Conservation (phyloP, 2,113 vertebrate genomes). For the Panthera uncia region DNA sequence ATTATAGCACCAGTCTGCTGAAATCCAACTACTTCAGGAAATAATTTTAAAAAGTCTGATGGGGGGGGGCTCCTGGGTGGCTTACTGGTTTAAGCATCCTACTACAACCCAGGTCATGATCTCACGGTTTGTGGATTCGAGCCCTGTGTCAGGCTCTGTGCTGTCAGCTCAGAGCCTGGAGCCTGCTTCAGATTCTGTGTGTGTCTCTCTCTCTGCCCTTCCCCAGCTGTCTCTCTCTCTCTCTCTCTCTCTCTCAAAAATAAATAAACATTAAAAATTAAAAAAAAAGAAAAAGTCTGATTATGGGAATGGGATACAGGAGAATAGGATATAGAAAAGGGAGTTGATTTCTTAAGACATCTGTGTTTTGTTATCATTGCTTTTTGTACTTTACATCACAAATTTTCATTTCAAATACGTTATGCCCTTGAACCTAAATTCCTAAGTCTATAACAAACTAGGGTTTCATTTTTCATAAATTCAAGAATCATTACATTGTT, state of each 20-base stretch:
- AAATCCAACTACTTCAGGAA: conserved; percentile 10
- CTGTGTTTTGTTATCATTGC: background rate
- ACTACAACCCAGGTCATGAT: too few species aligned
- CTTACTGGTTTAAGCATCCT: too few species aligned
- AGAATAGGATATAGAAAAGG: background rate
- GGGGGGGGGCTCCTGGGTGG: too few species aligned
- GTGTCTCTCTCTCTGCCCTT: too few species aligned
- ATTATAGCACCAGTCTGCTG: background rate
- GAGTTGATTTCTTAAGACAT: background rate
- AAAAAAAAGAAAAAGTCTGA: conserved; percentile 4
- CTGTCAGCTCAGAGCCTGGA: too few species aligned
- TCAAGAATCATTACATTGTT: background rate
- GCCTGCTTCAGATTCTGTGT: too few species aligned
- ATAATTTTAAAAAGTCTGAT: background rate
- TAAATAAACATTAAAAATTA: too few species aligned
- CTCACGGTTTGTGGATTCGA: too few species aligned
- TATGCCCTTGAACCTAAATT: background rate
- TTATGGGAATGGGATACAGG: background rate
- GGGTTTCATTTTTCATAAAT: background rate
- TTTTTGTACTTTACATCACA: background rate
- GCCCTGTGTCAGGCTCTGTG: too few species aligned
- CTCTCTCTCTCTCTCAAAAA: too few species aligned
- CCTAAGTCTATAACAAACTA: background rate
- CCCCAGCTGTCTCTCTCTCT: too few species aligned
- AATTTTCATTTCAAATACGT: conserved; percentile 43